phyloP scores from a whole-genome alignment of 2,888 invertebrate species.

The Pterostichus madidus region DNA sequence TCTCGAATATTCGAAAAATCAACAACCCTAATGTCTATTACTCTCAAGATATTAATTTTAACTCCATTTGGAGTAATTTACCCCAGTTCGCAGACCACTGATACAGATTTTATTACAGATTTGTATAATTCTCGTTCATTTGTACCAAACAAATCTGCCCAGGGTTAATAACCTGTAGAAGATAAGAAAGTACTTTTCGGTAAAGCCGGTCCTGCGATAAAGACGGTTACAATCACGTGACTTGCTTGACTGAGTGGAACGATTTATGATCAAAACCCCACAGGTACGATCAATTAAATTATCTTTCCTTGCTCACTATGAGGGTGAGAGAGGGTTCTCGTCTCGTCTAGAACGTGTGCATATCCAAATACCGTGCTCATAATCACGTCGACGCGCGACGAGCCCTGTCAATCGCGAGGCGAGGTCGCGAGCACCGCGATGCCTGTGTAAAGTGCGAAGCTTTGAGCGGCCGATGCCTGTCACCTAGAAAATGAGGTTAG shows the following conservation, averaged over 20 bases:
- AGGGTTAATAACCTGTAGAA: too few species aligned
- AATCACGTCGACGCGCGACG: constrained; percentile 9
- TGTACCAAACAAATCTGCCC: too few species aligned
- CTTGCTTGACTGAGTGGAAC: constrained; percentile 62
- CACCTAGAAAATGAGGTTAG: constrained; percentile 47
- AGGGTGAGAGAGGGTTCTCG: neutral
- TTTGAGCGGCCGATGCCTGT: neutral
- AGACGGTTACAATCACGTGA: constrained; percentile 55
- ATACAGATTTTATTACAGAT: too few species aligned
- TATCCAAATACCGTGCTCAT: constrained; percentile 35
- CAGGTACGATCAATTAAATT: constrained; percentile 65
- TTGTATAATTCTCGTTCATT: too few species aligned
- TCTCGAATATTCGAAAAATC: too few species aligned
- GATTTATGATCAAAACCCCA: constrained; percentile 64
- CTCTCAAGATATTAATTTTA: too few species aligned
- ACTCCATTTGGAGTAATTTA: too few species aligned
- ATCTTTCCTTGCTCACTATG: constrained; percentile 49
- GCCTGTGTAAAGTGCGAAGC: constrained; percentile 1
- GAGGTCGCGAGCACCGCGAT: constrained; percentile 1
- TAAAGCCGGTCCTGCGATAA: constrained; percentile 11
- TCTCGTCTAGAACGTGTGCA: constrained; percentile 37
- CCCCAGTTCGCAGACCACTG: too few species aligned
- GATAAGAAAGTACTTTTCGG: neutral
- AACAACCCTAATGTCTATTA: too few species aligned
- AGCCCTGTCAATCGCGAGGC: constrained; percentile 13